These are phyloP conservation scores for Dryomyza anilis DNA, from an alignment of 2,888 invertebrate species.

Conservation along the genomic window DNA sequence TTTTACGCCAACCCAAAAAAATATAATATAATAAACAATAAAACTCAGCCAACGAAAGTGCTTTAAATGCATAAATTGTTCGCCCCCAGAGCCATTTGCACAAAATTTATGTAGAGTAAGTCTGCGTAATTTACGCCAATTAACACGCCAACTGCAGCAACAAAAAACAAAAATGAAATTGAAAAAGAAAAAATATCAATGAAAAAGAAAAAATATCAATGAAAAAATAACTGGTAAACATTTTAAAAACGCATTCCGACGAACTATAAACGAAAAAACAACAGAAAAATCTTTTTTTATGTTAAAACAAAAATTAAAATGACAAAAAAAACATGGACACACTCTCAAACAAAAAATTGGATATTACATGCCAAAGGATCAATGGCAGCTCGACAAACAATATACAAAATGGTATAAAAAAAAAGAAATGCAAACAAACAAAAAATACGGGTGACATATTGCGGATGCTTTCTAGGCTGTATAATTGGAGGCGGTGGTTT, in stretches of 20 bases:
- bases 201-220: not conserved
- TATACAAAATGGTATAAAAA: no score
- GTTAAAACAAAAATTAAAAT: not conserved
- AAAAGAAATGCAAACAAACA: no score
- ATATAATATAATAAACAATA: constrained; percentile 3
- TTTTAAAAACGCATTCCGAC: constrained; percentile 17
- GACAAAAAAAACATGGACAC: not conserved
- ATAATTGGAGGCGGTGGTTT: not conserved
- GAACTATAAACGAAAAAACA: not conserved
- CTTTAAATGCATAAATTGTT: constrained; percentile 26
- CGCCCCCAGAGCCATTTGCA: constrained; percentile 2
- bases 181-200: constrained; percentile 1
- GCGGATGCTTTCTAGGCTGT: not conserved
- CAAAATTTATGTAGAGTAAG: constrained; percentile 3
- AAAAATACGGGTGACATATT: no score
- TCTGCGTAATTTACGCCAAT: constrained; percentile 50
- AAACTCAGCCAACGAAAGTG: no score
- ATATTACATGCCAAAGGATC: not conserved
- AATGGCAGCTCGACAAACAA: not conserved
- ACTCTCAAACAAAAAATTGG: not conserved
- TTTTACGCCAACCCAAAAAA: not conserved
- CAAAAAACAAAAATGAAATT: constrained; percentile 5
- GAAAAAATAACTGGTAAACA: not conserved
- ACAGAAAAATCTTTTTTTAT: no score
- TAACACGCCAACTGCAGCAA: constrained; percentile 45